Conservation (phyloP, 2,113 vertebrate species). For the Ailuropoda melanoleuca region DNA sequence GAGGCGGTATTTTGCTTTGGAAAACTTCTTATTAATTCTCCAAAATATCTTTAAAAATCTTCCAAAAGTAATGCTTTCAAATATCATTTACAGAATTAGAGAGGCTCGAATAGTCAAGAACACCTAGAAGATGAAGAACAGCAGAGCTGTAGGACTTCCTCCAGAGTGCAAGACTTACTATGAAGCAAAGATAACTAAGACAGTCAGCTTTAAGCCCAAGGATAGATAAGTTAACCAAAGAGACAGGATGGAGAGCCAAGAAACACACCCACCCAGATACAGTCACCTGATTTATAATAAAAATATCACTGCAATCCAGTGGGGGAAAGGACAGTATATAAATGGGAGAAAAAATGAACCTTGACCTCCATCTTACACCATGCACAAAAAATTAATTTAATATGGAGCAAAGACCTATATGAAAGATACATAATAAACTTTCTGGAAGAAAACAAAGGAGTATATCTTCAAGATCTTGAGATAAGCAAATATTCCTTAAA, state of each 20-base stretch:
- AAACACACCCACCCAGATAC: not conserved
- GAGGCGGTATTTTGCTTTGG: not conserved
- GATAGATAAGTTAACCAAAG: not conserved
- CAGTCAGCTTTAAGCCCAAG: not conserved
- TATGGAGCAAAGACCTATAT: not conserved
- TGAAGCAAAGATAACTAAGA: not conserved
- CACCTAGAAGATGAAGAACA: not conserved
- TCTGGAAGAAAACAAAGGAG: not conserved
- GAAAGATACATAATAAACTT: not conserved
- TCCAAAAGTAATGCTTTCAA: conserved; percentile 13
- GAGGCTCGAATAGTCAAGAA: not conserved
- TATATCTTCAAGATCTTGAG: not conserved
- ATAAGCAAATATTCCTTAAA: conserved; percentile 12
- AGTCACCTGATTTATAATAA: not conserved
- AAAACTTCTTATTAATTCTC: not conserved
- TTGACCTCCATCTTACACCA: not conserved
- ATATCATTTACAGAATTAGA: not conserved
- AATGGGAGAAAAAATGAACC: not conserved
- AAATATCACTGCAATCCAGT: not conserved
- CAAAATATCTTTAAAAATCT: not conserved
- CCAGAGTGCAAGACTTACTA: not conserved
- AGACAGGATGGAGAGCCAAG: not conserved
- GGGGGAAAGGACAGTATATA: not conserved
- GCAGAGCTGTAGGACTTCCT: not conserved
- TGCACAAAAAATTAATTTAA: not conserved